Evolutionary conservation across 2,888 invertebrate genomes (phyloP).

Genomic region (Leptopilina syphax): DNA sequence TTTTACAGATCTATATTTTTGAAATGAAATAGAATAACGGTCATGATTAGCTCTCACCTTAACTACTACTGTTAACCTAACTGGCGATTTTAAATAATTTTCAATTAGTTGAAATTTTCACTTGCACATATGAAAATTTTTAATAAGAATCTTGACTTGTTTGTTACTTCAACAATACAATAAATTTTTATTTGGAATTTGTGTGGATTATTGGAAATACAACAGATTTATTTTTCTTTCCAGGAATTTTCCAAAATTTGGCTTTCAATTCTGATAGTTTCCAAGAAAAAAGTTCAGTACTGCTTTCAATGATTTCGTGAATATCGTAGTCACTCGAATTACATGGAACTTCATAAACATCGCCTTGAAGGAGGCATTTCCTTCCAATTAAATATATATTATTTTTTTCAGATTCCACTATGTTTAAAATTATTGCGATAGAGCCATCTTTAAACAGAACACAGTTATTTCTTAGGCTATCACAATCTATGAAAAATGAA

Average conservation of each 20-base stretch:
- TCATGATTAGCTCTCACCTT: too few species aligned
- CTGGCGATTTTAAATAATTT: too few species aligned
- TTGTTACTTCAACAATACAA: too few species aligned
- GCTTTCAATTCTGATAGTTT: neutral
- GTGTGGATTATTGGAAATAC: neutral
- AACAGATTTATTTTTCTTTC: neutral
- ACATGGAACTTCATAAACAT: constrained; percentile 1
- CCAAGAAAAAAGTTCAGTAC: neutral
- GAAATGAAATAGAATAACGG: too few species aligned
- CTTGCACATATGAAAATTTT: too few species aligned
- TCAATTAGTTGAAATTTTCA: too few species aligned
- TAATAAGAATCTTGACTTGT: too few species aligned
- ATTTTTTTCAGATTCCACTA: neutral
- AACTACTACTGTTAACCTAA: too few species aligned
- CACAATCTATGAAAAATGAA: neutral
- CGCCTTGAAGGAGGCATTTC: neutral
- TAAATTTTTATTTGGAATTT: neutral
- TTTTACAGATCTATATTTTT: too few species aligned
- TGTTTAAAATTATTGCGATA: neutral
- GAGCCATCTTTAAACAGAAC: neutral
- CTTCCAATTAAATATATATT: neutral
- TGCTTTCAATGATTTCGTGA: neutral
- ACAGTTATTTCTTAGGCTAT: neutral
- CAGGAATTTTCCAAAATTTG: neutral
- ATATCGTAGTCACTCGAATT: neutral